Evolutionary conservation across 2,113 vertebrate genomes (phyloP).

Genomic region (Octodon degus): DNA sequence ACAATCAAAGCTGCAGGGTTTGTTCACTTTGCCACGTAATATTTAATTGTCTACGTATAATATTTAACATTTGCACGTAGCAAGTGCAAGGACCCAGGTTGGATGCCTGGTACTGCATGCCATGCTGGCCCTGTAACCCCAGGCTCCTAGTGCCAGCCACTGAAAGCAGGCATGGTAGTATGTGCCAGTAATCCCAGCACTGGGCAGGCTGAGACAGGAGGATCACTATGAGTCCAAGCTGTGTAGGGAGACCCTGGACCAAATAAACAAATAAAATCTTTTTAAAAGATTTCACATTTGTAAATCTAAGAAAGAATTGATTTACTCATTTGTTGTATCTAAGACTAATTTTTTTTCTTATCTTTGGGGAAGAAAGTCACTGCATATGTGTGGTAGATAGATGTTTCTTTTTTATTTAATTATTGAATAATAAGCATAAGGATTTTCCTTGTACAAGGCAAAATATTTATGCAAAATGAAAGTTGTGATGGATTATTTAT

Average conservation of each 20-base stretch:
- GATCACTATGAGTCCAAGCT: no score
- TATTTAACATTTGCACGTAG: not conserved
- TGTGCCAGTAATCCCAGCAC: no score
- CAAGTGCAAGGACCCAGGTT: no score
- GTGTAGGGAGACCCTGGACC: no score
- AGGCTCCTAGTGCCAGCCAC: no score
- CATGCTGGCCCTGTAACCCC: no score
- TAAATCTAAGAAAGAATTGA: constrained; percentile 8
- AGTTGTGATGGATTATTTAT: not conserved
- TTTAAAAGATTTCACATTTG: not conserved
- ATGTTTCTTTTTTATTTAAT: constrained; percentile 44
- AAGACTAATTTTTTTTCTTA: not conserved
- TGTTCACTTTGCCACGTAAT: not conserved
- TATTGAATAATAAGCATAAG: constrained; percentile 34
- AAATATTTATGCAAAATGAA: constrained; percentile 20
- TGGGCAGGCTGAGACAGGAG: no score
- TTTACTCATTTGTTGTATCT: not conserved
- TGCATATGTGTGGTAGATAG: not conserved
- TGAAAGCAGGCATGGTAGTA: no score
- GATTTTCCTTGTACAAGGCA: not conserved
- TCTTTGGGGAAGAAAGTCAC: not conserved
- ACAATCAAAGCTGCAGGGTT: not conserved
- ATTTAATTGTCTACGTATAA: not conserved
- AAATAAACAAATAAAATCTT: no score
- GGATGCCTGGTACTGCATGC: no score